These are phyloP conservation scores for Yoshiicerus persimilis DNA, from an alignment of 1,140 invertebrate species.

Conservation along the genomic window DNA sequence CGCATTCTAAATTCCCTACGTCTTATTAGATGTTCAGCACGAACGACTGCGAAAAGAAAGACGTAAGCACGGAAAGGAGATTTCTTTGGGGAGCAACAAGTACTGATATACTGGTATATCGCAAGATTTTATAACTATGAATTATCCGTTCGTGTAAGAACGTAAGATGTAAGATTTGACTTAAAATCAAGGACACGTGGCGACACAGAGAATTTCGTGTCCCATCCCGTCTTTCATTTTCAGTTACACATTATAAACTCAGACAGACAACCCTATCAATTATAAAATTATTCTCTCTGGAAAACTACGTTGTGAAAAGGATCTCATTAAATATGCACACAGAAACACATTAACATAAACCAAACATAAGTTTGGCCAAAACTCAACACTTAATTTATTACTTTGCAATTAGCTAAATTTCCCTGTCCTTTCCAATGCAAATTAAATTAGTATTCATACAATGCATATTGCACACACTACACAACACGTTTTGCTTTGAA, in stretches of 20 bases:
- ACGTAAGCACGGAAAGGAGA: no score
- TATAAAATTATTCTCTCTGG: background rate
- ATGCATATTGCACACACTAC: background rate
- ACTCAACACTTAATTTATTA: background rate
- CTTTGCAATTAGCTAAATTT: background rate
- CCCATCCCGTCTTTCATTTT: background rate
- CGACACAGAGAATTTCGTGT: background rate
- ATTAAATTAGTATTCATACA: background rate
- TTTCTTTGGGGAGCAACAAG: background rate
- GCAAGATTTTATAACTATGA: no score
- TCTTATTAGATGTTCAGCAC: no score
- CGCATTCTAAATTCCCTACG: background rate
- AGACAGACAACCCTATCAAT: background rate
- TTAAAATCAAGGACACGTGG: constrained; percentile 2
- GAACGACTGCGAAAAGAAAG: no score
- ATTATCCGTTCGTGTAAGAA: background rate
- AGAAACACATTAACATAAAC: background rate
- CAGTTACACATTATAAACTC: background rate
- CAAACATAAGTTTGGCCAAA: background rate
- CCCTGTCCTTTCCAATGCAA: background rate
- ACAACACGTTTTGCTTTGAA: background rate
- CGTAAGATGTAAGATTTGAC: background rate
- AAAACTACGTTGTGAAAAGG: background rate
- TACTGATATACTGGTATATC: background rate
- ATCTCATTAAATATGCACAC: background rate